phyloP scores from a whole-genome alignment of 2,113 vertebrate genomes.

The Bos taurus region DNA sequence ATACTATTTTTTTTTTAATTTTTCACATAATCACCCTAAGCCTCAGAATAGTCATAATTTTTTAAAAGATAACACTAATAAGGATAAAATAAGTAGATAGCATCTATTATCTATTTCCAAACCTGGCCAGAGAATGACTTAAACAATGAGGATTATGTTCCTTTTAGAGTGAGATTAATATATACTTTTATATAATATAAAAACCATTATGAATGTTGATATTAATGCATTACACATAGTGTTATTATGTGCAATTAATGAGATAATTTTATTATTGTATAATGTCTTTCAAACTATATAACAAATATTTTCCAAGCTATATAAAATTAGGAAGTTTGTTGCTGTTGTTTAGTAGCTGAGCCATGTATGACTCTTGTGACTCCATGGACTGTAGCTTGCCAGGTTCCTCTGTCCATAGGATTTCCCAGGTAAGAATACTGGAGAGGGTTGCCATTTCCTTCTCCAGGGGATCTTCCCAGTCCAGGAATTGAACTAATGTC shows the following conservation, averaged over 20 bases:
- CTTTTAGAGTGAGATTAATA: not conserved
- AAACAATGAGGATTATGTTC: not conserved
- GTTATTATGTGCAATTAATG: not conserved
- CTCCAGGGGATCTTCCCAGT: not conserved
- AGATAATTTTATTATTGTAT: not conserved
- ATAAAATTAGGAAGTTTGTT: not conserved
- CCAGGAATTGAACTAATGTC: not conserved
- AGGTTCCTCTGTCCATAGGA: not conserved
- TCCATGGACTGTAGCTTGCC: not conserved
- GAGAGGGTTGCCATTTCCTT: not conserved
- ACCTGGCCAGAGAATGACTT: not conserved
- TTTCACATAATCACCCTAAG: not conserved
- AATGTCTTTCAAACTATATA: not conserved
- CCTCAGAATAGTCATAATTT: not conserved
- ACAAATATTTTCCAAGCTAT: not conserved
- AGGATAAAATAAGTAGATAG: not conserved
- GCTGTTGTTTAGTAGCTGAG: not conserved
- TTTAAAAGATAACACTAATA: not conserved
- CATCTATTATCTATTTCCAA: not conserved
- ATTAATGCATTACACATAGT: not conserved
- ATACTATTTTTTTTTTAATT: fast-evolving
- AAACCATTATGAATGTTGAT: not conserved
- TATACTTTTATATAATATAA: not conserved
- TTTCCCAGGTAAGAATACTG: not conserved
- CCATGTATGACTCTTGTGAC: not conserved